Percentiles rank a stretch among this genome's conserved stretches.
These are phyloP conservation scores for Gymnogyps californianus DNA, from an alignment of 2,113 vertebrate genomes.

Conservation along the genomic window DNA sequence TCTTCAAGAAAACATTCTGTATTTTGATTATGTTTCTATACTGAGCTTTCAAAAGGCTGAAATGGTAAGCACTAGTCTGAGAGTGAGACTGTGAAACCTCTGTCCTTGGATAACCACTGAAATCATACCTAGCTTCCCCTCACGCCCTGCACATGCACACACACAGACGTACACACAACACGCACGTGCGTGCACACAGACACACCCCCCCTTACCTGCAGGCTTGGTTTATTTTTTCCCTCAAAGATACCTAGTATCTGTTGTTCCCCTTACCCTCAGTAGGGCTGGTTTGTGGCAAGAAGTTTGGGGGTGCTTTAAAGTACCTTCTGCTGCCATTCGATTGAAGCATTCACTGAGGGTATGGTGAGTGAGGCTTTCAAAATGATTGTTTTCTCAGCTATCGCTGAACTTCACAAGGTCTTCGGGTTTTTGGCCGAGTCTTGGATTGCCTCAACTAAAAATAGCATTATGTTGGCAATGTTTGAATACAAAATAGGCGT, in stretches of 20 bases:
- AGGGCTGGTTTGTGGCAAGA: neutral
- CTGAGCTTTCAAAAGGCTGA: neutral
- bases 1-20: neutral
- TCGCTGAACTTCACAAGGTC: neutral
- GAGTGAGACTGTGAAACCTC: neutral
- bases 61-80: neutral
- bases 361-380: neutral
- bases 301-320: neutral
- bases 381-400: neutral
- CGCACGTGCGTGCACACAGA: too few species aligned
- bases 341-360: neutral
- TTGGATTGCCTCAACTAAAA: neutral
- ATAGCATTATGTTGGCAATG: neutral
- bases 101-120: neutral
- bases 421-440: neutral
- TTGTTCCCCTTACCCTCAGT: neutral
- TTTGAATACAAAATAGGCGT: neutral
- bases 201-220: neutral
- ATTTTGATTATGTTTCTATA: neutral
- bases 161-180: too few species aligned
- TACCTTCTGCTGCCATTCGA: neutral
- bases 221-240: neutral
- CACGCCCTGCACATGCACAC: accelerated
- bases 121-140: neutral
- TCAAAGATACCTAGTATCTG: neutral